Evolutionary conservation across 2,888 invertebrate genomes (phyloP).

Genomic region (Neoascia interrupta): DNA sequence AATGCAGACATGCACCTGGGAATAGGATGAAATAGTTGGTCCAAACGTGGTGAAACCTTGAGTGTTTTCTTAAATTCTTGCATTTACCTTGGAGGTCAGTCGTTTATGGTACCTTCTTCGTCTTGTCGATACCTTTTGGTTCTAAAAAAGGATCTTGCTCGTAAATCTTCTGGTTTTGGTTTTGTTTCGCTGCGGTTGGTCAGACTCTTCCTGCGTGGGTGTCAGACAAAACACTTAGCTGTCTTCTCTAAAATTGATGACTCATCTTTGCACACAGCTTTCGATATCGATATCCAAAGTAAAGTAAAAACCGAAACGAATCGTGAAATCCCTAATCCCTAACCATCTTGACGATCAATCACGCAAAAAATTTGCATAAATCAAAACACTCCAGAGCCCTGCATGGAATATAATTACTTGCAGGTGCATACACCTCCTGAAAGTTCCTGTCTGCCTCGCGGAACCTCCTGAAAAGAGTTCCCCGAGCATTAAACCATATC

Average conservation of each 20-base stretch:
- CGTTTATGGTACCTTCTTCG: no score
- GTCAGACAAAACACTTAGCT: background rate
- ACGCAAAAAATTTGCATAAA: constrained; percentile 66
- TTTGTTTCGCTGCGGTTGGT: no score
- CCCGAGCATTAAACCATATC: constrained; percentile 52
- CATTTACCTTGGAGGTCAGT: no score
- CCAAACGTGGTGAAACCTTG: no score
- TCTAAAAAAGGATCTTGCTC: no score
- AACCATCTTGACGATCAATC: constrained; percentile 50
- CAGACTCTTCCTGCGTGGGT: no score
- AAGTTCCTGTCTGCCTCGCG: constrained; percentile 11
- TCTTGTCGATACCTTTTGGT: no score
- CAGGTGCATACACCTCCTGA: constrained; percentile 61
- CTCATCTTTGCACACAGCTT: constrained; percentile 5
- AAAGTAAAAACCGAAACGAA: constrained; percentile 33
- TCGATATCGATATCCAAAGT: background rate
- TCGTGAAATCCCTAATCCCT: constrained; percentile 19
- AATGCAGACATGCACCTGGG: constrained; percentile 17
- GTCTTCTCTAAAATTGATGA: constrained; percentile 20
- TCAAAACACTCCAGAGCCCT: constrained; percentile 62
- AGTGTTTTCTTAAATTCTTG: no score
- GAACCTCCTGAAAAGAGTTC: constrained; percentile 37
- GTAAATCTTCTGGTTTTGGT: no score
- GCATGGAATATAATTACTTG: constrained; percentile 65
- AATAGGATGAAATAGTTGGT: no score